Percentiles rank a stretch among this genome's conserved stretches.
phyloP scores from a whole-genome alignment of 2,888 invertebrate genomes.

The Oscheius myriophilus region DNA sequence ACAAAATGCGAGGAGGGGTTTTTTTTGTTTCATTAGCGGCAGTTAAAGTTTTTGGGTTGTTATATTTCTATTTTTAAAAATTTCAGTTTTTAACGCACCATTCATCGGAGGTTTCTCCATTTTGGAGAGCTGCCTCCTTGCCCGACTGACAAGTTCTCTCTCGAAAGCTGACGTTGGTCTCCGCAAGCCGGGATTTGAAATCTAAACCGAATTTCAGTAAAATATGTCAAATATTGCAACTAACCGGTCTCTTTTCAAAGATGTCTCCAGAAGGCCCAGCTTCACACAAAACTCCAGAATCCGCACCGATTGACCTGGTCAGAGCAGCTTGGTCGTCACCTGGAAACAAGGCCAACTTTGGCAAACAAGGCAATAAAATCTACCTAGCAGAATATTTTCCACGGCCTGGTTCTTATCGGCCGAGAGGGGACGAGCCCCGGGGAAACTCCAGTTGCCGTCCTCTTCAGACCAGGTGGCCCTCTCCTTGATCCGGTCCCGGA shows the following conservation, averaged over 20 bases:
- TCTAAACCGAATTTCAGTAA: slow-evolving; percentile 38
- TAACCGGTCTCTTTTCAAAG: slow-evolving; percentile 53
- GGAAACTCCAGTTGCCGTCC: slow-evolving; percentile 73
- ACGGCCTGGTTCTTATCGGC: slow-evolving; percentile 17
- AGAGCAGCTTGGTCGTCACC: slow-evolving; percentile 44
- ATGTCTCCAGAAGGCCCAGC: slow-evolving; percentile 31
- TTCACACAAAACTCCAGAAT: slow-evolving; percentile 45
- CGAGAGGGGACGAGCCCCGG: slow-evolving; percentile 31
- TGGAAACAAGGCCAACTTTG: slow-evolving; percentile 7
- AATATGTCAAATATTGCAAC: neutral
- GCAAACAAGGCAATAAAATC: neutral
- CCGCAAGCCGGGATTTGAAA: slow-evolving; percentile 60
- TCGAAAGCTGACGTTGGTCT: slow-evolving; percentile 64
- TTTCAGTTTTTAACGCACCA: slow-evolving; percentile 23
- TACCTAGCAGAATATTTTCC: slow-evolving; percentile 26
- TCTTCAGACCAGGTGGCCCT: slow-evolving; percentile 84
- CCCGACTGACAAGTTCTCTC: slow-evolving; percentile 41
- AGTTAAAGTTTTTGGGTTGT: no score
- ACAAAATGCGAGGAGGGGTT: no score
- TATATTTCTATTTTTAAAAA: neutral
- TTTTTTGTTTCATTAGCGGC: no score
- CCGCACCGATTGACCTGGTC: slow-evolving; percentile 42
- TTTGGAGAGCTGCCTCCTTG: slow-evolving; percentile 37
- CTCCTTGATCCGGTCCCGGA: slow-evolving; percentile 75
- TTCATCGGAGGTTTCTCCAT: slow-evolving; percentile 39